Base-by-base conservation (phyloP, 2,113 vertebrate genomes). In the Thunnus thynnus region DNA sequence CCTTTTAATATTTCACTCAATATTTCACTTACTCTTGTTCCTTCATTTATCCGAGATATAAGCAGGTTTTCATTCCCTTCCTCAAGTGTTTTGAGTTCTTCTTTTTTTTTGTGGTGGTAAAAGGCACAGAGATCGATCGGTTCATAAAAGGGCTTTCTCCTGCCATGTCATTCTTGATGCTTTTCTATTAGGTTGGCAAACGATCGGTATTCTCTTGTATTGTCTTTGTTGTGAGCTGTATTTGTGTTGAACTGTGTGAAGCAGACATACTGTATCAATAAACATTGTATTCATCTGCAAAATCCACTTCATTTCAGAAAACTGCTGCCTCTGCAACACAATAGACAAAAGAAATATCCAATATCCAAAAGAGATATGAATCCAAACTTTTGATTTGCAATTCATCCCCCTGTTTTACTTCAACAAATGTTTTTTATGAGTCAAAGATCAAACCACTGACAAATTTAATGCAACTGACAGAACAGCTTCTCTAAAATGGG, bases 121-220 rank as follows among this genome's bases (percentile, higher is more conserved):
- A 80, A 69, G 32, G 69, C 82, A 57, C n/a, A 0, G 12, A 14
- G 41, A 88, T 91, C 44, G 80, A 89, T 88, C 4, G 7, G 7
- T 61, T 69, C 74, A 84, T 86, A 72, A 84, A 84, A 77, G 27
- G 60, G 11, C 52, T 85, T 64, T 69, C 74, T 77, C 60, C 72
- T 63, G 70, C 80, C 8, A 22, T 46, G 69, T 36, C 55, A 47
- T 60, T 75, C 78, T 86, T 80, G 86, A 85, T 79, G 76, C 71
- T 66, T 47, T 67, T 54, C 67, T 78, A 22, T 89, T 78, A 80
- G 25, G 44, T 7, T 4, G 72, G 51, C 52, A 0, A n/a, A 48
- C 12, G 65, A 72, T 58, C 18, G 44, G 36, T 44, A 67, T 58
- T 50, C n/a, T 65, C 72, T 57, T 44, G 25, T 64, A 66, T 71